phyloP scores from a whole-genome alignment of 1,140 invertebrate species.

The Rhagoletis pomonella region DNA sequence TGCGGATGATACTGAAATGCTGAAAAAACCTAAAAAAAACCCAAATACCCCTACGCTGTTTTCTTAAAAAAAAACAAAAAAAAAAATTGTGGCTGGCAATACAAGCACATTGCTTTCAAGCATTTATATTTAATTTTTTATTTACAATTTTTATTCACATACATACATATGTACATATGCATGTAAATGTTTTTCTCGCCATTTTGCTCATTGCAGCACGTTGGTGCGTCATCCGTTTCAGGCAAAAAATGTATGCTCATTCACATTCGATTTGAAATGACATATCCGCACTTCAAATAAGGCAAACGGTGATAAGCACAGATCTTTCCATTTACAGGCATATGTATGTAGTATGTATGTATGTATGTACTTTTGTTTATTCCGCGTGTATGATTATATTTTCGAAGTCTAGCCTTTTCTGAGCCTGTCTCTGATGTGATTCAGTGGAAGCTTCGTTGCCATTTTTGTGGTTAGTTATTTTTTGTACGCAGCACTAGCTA shows the following conservation, averaged over 20 bases:
- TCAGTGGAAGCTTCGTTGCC: background rate
- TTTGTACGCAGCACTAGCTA: background rate
- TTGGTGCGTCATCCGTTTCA: background rate
- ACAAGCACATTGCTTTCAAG: too few species aligned
- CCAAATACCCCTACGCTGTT: too few species aligned
- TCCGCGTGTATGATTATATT: too few species aligned
- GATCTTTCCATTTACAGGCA: conserved; percentile 43
- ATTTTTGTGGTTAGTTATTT: background rate
- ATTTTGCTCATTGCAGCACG: background rate
- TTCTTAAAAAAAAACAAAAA: too few species aligned
- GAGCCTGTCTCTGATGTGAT: conserved; percentile 6
- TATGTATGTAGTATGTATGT: background rate
- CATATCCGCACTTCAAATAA: conserved; percentile 49
- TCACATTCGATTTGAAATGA: conserved; percentile 32
- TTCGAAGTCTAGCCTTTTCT: too few species aligned
- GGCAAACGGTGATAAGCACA: conserved; percentile 8
- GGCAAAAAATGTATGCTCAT: background rate
- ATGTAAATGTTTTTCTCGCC: background rate
- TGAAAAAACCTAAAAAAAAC: too few species aligned
- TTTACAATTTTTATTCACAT: too few species aligned
- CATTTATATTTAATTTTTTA: too few species aligned
- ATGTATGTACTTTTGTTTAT: conserved; percentile 1
- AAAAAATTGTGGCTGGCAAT: too few species aligned
- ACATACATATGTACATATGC: background rate
- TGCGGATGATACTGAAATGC: too few species aligned